Base-by-base conservation (phyloP, 1,140 invertebrate genomes). In the Zaprionus gabonicus region DNA sequence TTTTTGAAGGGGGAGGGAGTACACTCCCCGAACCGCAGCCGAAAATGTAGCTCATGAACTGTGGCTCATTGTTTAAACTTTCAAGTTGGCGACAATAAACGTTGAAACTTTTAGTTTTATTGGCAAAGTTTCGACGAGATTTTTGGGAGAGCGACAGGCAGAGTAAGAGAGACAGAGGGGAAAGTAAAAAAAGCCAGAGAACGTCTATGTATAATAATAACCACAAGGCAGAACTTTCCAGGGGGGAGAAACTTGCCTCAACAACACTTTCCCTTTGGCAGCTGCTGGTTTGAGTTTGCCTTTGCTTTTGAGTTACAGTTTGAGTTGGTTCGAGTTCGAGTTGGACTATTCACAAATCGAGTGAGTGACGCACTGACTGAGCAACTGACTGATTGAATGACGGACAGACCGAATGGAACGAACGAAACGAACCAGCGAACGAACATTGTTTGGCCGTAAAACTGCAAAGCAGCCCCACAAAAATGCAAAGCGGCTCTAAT, bases 71-170 rank as follows among this genome's bases (percentile, higher is more conserved):
- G 84, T 88, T 88, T 88, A 84, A 88, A 88, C 85, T 88, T 88
- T 88, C 84, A 88, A 88, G 84, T 88, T 88, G 84, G 84, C 84
- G 85, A 88, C 84, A 88, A 90, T 88, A 88, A 88, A 88, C 84
- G 84, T 88, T 88, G 78, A 79, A 88, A 88, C 84, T 88, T 88
- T 88, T 88, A 88, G 84, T 88, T 88, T 88, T 88, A 88, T 88
- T 88, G 84, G 81, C 58, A 88, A 88, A 88, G 85, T 88, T 88
- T 88, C 85, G 71, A 84, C 81, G 85, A 88, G 84, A 88, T 88
- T 88, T 88, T 88, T 59, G 78, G 71, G 79, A 65, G 78, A 81
- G 1, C 9, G 46, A n/a, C 20, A 51, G 46, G 13, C 81, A 71
- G 80, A 81, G 75, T 72, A 58, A 65, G 51, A 77, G 80, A 77